Conservation (phyloP, 2,113 vertebrate genomes). For the Macquaria australasica region DNA sequence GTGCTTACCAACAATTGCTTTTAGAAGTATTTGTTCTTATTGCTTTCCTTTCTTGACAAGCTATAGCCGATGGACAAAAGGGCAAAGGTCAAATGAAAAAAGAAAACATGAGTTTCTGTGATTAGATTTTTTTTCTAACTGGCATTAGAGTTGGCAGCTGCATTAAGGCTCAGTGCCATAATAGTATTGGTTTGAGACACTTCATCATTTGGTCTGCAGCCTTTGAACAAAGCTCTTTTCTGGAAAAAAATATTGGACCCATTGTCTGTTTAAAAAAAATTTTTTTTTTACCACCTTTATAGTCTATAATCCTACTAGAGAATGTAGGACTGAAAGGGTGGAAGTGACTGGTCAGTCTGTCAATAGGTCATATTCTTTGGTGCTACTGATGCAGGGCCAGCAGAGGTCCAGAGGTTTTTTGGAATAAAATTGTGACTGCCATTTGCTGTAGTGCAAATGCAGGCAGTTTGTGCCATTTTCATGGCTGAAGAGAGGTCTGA, state of each 20-base stretch:
- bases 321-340: no score
- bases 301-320: no score
- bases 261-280: not conserved
- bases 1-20: not conserved
- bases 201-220: not conserved
- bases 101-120: not conserved
- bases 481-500: no score
- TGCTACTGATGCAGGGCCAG: no score
- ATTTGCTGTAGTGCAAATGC: no score
- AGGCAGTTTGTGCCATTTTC: no score
- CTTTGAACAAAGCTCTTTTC: not conserved
- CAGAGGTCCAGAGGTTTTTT: no score
- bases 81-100: not conserved
- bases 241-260: not conserved
- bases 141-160: slow-evolving; percentile 3
- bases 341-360: no score
- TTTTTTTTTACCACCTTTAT: no score
- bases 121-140: slow-evolving; percentile 3
- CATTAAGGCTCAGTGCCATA: slow-evolving; percentile 9
- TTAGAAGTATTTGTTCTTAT: not conserved
- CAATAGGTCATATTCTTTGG: no score
- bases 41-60: not conserved
- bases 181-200: not conserved
- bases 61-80: not conserved
- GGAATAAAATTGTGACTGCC: no score